Percentiles rank a stretch among this genome's conserved stretches.
Evolutionary conservation across 2,888 invertebrate genomes (phyloP).

Genomic region (Luperina testacea): DNA sequence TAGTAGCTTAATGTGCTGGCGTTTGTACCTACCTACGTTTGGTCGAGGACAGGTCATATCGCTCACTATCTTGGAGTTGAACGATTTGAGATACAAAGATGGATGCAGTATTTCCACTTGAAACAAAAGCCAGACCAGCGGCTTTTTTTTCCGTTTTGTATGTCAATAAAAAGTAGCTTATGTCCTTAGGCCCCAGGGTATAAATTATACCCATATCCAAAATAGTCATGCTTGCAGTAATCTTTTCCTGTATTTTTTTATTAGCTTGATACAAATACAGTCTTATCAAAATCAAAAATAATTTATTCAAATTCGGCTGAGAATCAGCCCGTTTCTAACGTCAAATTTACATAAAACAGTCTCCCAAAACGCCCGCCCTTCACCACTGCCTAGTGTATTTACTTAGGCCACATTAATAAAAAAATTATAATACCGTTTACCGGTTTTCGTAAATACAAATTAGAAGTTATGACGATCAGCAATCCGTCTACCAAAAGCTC

Average conservation of each 20-base stretch:
- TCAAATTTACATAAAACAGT: too few species aligned
- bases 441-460: not conserved
- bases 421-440: not conserved
- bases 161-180: too few species aligned
- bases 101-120: slow-evolving; percentile 30
- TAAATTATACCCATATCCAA: too few species aligned
- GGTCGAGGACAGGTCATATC: slow-evolving; percentile 38
- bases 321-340: not conserved
- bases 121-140: not conserved
- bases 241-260: not conserved
- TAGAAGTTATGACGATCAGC: not conserved
- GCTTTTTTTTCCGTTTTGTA: too few species aligned
- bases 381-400: not conserved
- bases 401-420: not conserved
- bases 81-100: not conserved
- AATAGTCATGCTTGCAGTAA: not conserved
- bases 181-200: too few species aligned
- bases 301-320: not conserved
- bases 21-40: not conserved
- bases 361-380: too few species aligned
- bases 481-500: not conserved
- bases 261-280: not conserved
- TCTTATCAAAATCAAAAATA: not conserved
- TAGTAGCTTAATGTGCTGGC: too few species aligned
- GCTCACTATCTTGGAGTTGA: slow-evolving; percentile 33